phyloP scores from a whole-genome alignment of 2,797 vertebrate genomes.

The Enteromius anoplus region DNA sequence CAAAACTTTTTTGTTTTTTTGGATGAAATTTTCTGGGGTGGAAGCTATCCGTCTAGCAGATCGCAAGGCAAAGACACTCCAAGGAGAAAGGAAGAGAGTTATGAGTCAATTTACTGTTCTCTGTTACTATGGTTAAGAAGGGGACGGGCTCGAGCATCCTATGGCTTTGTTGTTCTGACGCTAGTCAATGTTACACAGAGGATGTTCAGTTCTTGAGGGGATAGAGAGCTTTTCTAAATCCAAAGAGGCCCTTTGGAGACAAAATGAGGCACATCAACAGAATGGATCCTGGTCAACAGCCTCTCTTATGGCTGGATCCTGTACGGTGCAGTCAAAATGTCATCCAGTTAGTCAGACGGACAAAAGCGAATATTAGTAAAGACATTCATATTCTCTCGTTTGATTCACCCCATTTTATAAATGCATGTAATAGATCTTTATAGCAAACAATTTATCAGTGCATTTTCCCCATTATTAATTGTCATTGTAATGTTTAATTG shows the following conservation, averaged over 20 bases:
- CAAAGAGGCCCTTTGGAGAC: slow-evolving; percentile 47
- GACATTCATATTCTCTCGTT: neutral
- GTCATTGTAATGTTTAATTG: neutral
- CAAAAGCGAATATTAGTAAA: neutral
- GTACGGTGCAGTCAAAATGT: neutral
- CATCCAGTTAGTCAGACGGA: slow-evolving; percentile 6
- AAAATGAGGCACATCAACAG: slow-evolving; percentile 38
- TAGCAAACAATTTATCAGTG: neutral
- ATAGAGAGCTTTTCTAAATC: slow-evolving; percentile 41
- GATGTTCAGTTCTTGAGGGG: slow-evolving; percentile 14
- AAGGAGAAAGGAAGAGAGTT: slow-evolving; percentile 26
- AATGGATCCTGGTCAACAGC: slow-evolving; percentile 45
- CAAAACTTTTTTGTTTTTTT: no score
- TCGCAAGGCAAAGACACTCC: slow-evolving; percentile 52
- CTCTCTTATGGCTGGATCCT: slow-evolving; percentile 14
- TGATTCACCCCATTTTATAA: neutral
- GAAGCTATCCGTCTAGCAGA: slow-evolving; percentile 44
- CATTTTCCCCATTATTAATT: neutral
- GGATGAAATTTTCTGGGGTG: no score
- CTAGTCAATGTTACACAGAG: slow-evolving; percentile 29
- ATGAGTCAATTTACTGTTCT: slow-evolving; percentile 48
- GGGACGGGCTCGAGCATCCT: slow-evolving; percentile 37
- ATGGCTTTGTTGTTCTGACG: slow-evolving; percentile 37
- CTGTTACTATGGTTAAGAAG: slow-evolving; percentile 51
- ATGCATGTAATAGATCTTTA: slow-evolving; percentile 2